These are phyloP conservation scores for Phymorhynchus buccinoides DNA, from an alignment of 1,140 invertebrate species.

Conservation along the genomic window DNA sequence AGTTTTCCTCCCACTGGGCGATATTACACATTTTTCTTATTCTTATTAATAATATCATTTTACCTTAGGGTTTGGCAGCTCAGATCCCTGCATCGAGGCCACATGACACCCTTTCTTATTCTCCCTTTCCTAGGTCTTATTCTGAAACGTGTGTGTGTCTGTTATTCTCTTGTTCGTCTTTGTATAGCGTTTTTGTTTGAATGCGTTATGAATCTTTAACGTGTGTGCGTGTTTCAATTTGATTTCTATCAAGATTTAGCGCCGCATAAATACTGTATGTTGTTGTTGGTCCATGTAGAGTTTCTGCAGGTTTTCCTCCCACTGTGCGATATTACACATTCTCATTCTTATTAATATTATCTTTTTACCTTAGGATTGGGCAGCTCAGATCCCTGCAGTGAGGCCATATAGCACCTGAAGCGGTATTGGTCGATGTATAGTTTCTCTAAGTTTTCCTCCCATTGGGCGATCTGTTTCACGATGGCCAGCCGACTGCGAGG, in stretches of 20 bases:
- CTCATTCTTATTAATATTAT: no score
- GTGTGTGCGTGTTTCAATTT: no score
- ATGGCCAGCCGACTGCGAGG: slow-evolving; percentile 92
- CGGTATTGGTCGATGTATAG: slow-evolving; percentile 97
- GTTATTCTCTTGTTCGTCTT: no score
- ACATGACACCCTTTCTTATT: slow-evolving; percentile 97
- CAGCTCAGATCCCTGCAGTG: slow-evolving; percentile 93
- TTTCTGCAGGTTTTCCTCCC: slow-evolving; percentile 96
- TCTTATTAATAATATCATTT: no score
- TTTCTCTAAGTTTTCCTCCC: slow-evolving; percentile 96
- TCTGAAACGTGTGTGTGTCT: no score
- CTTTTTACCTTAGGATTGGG: slow-evolving; percentile 97
- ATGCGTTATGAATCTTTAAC: no score
- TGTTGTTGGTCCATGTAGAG: slow-evolving; percentile 97
- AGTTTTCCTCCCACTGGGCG: slow-evolving; percentile 95
- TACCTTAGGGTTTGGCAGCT: slow-evolving; percentile 98
- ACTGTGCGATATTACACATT: slow-evolving; percentile 94
- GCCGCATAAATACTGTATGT: no score
- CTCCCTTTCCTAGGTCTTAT: no score
- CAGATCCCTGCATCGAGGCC: slow-evolving; percentile 94
- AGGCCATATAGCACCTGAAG: slow-evolving; percentile 96
- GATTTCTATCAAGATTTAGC: no score
- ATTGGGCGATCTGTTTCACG: slow-evolving; percentile 92
- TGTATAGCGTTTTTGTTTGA: no score
- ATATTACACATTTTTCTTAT: no score